Percentiles rank a stretch among this genome's conserved stretches.
phyloP scores from a whole-genome alignment of 2,888 invertebrate species.

The Epistrophe grossulariae region DNA sequence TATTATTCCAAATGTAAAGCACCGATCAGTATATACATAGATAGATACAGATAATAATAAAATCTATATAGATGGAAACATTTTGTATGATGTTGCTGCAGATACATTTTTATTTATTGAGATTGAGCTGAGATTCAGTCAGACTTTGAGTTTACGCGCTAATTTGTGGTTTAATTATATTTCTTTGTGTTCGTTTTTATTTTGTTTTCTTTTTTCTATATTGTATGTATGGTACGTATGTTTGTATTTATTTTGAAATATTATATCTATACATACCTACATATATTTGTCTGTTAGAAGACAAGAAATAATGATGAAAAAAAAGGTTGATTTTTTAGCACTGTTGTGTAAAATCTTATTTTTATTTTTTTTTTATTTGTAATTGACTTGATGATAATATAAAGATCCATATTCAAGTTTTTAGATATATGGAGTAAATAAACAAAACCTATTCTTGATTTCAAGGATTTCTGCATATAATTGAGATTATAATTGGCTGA shows the following conservation, averaged over 20 bases:
- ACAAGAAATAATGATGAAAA: neutral
- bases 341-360: neutral
- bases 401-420: neutral
- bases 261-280: no score
- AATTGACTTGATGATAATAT: no score
- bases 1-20: slow-evolving; percentile 30
- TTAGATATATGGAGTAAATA: neutral
- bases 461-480: neutral
- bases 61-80: neutral
- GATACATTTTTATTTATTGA: slow-evolving; percentile 18
- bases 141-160: slow-evolving; percentile 49
- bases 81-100: slow-evolving; percentile 26
- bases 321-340: neutral
- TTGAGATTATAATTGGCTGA: no score
- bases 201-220: neutral
- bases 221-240: neutral
- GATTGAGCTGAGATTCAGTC: neutral
- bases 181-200: slow-evolving; percentile 40
- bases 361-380: no score
- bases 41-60: slow-evolving; percentile 3
- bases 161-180: slow-evolving; percentile 54
- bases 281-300: no score
- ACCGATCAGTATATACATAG: no score
- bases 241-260: slow-evolving; percentile 25
- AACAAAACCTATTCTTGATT: neutral